phyloP scores from a whole-genome alignment of 2,797 vertebrate genomes.

The Malurus leucopterus region DNA sequence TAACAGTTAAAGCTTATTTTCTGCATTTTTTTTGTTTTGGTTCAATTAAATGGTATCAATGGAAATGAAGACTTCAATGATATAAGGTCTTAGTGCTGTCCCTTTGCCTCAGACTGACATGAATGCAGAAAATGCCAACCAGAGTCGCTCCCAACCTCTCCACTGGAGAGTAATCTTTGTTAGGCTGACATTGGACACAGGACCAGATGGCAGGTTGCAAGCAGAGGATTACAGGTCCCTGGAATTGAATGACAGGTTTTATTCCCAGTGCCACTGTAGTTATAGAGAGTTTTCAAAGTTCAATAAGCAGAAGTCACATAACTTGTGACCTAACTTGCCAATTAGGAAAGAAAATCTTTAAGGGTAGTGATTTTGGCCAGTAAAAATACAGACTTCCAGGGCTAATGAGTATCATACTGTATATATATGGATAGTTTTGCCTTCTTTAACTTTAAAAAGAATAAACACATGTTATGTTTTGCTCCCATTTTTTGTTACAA shows the following conservation, averaged over 20 bases:
- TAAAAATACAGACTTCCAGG: slow-evolving; percentile 11
- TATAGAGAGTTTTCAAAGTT: slow-evolving; percentile 10
- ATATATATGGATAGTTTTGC: slow-evolving; percentile 28
- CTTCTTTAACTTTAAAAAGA: slow-evolving; percentile 27
- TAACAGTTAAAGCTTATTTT: not conserved
- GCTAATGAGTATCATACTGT: slow-evolving; percentile 20
- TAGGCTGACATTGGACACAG: not conserved
- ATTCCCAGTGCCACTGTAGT: not conserved
- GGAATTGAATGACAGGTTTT: slow-evolving; percentile 4
- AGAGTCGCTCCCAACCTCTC: accelerated
- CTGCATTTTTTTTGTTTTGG: not conserved
- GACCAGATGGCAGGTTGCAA: not conserved
- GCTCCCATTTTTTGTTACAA: not conserved
- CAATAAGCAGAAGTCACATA: slow-evolving; percentile 12
- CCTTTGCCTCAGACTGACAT: not conserved
- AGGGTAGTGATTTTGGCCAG: not conserved
- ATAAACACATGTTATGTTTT: slow-evolving; percentile 2
- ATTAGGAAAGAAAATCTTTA: slow-evolving; percentile 41
- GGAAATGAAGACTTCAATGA: not conserved
- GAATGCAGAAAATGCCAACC: not conserved
- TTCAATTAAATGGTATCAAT: not conserved
- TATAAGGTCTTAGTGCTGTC: not conserved
- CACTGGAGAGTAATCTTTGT: accelerated
- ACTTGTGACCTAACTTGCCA: slow-evolving; percentile 26
- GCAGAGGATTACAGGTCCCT: not conserved